Percentiles rank a stretch among this genome's conserved stretches.
phyloP scores from a whole-genome alignment of 1,140 invertebrate genomes.

The Lamellibrachia luymesi region DNA sequence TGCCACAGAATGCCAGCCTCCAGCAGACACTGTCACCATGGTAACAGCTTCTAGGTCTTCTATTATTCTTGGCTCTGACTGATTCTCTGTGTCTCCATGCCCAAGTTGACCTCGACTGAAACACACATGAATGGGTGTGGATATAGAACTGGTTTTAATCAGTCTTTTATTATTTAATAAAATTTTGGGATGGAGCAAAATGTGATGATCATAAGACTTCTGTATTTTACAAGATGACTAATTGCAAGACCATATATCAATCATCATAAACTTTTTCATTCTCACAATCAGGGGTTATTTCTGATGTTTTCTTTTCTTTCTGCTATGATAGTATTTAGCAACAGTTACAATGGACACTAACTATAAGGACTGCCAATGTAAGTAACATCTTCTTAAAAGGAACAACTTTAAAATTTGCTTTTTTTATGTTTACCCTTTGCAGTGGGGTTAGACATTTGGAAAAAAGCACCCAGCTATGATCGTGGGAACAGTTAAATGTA shows the following conservation, averaged over 20 bases:
- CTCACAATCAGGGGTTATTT: too few relatives aligned
- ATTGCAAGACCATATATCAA: too few relatives aligned
- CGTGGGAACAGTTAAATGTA: too few relatives aligned
- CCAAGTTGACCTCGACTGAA: slow-evolving; percentile 81
- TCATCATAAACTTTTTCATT: too few relatives aligned
- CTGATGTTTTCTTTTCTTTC: too few relatives aligned
- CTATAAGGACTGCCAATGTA: too few relatives aligned
- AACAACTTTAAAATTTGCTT: background rate
- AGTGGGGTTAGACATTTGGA: background rate
- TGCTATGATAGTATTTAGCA: too few relatives aligned
- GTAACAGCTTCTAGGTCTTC: slow-evolving; percentile 71
- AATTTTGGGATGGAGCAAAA: too few relatives aligned
- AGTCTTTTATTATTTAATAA: background rate
- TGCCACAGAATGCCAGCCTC: slow-evolving; percentile 81
- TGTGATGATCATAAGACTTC: too few relatives aligned
- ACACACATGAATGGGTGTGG: background rate
- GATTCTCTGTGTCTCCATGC: slow-evolving; percentile 63
- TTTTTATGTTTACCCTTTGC: background rate
- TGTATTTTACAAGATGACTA: too few relatives aligned
- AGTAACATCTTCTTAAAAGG: too few relatives aligned
- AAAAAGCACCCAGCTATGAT: background rate
- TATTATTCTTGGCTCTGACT: slow-evolving; percentile 65
- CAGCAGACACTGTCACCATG: slow-evolving; percentile 64
- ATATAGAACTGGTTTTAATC: background rate
- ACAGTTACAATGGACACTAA: too few relatives aligned